Base-by-base conservation (phyloP, 2,888 invertebrate species). In the Tanaodytes sp. region DNA sequence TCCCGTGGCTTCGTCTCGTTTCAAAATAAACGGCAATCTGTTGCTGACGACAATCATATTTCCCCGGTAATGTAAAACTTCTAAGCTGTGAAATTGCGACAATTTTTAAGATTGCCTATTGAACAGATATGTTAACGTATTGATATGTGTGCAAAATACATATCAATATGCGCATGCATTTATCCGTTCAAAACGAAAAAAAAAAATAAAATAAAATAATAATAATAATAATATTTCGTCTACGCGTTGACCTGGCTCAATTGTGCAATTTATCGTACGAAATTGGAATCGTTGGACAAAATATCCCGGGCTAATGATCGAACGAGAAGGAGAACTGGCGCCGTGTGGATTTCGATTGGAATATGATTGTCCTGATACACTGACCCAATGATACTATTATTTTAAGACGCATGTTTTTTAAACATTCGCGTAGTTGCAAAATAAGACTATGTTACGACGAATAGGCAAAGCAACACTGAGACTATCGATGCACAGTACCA, bases 41-140 rank as follows among this genome's bases (percentile, higher is more conserved):
- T 96, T 96, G 74, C 96, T 95, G 66, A 96, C 95, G 76, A 96
- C 95, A 80, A 96, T 94, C 89, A 96, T 91, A 82, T 92, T 93
- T 76, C 91, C 91, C 48, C 39, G 33, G 43, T n/a, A 59, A 52
- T 40, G 83, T 77, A 74, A 79, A 83, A 71, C 80, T 83, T 66
- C 81, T 76, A 46, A 79, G 73, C 75, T 83, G 84, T 80, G 80
- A 66, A 82, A 78, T n/a, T 81, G 82, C 82, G 71, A 72, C 72
- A 67, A 33, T 40, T 64, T 51, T 57, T 45, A 39, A 62, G 31
- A 46, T 52, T 19, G 33, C 37, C 55, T 62, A 40, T 36, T 61
- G 37, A 51, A 31, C 39, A 33, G 37, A 62, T 46, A 59, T 45
- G 40, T 46, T 18, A 55, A 42, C 30, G 42, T 63, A 18, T 52